These are phyloP conservation scores for Xiphydria camelus DNA, from an alignment of 2,888 invertebrate species.

Conservation along the genomic window DNA sequence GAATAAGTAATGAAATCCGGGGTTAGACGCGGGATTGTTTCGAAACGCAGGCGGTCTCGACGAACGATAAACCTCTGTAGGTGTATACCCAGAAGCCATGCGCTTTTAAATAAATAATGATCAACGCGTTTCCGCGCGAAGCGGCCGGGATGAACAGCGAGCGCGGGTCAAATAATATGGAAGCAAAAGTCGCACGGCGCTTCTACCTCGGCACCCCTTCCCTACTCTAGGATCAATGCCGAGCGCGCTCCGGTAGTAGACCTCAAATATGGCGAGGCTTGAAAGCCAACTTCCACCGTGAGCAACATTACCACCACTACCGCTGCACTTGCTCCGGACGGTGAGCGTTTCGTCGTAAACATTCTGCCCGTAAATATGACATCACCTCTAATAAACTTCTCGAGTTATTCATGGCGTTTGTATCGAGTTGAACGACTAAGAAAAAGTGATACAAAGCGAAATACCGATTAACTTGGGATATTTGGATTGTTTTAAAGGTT, in stretches of 20 bases:
- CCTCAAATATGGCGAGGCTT: neutral
- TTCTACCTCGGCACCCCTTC: constrained; percentile 6
- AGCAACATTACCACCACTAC: neutral
- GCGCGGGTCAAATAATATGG: constrained; percentile 14
- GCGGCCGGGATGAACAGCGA: too few species aligned
- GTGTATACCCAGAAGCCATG: too few species aligned
- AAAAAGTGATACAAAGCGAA: too few species aligned
- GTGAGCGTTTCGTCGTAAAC: neutral
- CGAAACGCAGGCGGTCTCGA: constrained; percentile 3
- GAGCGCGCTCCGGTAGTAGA: constrained; percentile 9
- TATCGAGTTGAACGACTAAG: too few species aligned
- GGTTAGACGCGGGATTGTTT: too few species aligned
- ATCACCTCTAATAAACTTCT: too few species aligned
- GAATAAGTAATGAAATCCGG: too few species aligned
- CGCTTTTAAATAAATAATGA: constrained; percentile 28
- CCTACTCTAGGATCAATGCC: constrained; percentile 13
- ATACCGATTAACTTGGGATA: too few species aligned
- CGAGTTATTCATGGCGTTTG: too few species aligned
- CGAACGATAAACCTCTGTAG: too few species aligned
- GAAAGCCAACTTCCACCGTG: neutral
- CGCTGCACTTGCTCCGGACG: neutral
- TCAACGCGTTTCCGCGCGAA: constrained; percentile 15
- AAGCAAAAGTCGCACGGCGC: constrained; percentile 12
- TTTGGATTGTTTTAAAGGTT: too few species aligned
- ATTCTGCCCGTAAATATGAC: too few species aligned